phyloP scores from a whole-genome alignment of 2,797 vertebrate genomes.

The Erpetoichthys calabaricus region DNA sequence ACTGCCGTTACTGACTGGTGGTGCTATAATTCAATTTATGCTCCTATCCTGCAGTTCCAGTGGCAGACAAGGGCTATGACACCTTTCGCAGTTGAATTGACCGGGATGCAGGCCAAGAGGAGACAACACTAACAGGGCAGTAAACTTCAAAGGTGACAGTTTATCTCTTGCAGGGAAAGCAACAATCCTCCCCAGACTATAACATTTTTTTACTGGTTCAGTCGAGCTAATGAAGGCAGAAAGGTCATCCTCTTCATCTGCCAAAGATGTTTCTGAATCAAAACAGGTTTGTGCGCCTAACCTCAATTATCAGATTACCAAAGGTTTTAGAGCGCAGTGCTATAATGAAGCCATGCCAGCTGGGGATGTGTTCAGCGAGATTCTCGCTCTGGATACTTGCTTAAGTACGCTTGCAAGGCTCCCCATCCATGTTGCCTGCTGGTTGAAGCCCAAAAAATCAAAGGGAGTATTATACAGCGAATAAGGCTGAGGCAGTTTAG shows the following conservation, averaged over 20 bases:
- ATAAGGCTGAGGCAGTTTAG: slow-evolving; percentile 9
- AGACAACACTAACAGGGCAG: slow-evolving; percentile 9
- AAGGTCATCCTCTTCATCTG: not conserved
- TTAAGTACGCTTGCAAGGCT: slow-evolving; percentile 19
- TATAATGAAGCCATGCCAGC: not conserved
- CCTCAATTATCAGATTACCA: slow-evolving; percentile 1
- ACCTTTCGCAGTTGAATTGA: slow-evolving; percentile 20
- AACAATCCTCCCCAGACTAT: not conserved
- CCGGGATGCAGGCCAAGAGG: slow-evolving; percentile 7
- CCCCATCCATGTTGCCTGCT: slow-evolving; percentile 11
- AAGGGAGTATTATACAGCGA: slow-evolving; percentile 8
- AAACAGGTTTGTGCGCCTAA: not conserved
- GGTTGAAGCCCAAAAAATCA: slow-evolving; percentile 9
- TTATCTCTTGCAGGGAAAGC: slow-evolving; percentile 6
- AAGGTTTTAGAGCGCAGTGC: not conserved
- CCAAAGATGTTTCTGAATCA: slow-evolving; percentile 5
- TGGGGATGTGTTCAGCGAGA: slow-evolving; percentile 7
- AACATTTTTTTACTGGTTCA: not conserved
- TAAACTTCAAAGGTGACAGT: slow-evolving; percentile 11
- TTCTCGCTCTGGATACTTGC: slow-evolving; percentile 15
- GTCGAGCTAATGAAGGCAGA: slow-evolving; percentile 9
- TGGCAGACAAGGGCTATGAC: slow-evolving; percentile 18
- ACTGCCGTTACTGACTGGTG: slow-evolving; percentile 43
- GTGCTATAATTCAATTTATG: slow-evolving; percentile 48
- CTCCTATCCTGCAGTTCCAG: slow-evolving; percentile 22